Evolutionary conservation across 2,888 invertebrate genomes (phyloP).

Genomic region (Agonum fuliginosum): DNA sequence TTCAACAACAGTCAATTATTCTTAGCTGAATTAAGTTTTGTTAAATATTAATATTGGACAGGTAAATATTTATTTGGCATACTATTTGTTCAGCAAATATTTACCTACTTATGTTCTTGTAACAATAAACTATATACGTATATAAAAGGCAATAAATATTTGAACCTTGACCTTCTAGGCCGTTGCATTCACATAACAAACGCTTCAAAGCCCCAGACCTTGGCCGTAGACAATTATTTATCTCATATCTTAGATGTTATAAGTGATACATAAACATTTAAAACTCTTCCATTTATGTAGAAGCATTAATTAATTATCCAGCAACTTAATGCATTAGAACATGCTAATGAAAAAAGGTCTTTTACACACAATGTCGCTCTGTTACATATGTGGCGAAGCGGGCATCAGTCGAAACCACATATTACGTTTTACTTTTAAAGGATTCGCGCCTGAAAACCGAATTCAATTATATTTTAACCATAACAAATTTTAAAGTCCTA

Average conservation of each 20-base stretch:
- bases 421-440: conserved; percentile 23
- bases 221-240: conserved; percentile 26
- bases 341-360: background rate
- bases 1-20: too few species aligned
- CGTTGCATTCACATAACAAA: conserved; percentile 4
- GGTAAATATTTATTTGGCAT: too few species aligned
- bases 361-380: background rate
- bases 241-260: conserved; percentile 28
- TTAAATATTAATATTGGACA: too few species aligned
- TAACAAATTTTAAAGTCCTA: conserved; percentile 28
- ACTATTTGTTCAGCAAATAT: too few species aligned
- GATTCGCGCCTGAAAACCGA: background rate
- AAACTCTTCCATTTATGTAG: conserved; percentile 19
- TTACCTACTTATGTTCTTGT: too few species aligned
- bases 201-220: conserved; percentile 11
- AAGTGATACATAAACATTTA: conserved; percentile 34
- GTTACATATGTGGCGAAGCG: background rate
- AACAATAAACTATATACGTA: too few species aligned
- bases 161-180: conserved; percentile 20
- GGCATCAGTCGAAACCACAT: conserved; percentile 10
- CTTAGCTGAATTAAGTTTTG: too few species aligned
- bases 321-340: background rate
- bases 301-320: conserved; percentile 22
- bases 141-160: too few species aligned
- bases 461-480: conserved; percentile 41